These are phyloP conservation scores for Luidia sarsii DNA, from an alignment of 53 echinoderm and acorn worm species.

Conservation along the genomic window DNA sequence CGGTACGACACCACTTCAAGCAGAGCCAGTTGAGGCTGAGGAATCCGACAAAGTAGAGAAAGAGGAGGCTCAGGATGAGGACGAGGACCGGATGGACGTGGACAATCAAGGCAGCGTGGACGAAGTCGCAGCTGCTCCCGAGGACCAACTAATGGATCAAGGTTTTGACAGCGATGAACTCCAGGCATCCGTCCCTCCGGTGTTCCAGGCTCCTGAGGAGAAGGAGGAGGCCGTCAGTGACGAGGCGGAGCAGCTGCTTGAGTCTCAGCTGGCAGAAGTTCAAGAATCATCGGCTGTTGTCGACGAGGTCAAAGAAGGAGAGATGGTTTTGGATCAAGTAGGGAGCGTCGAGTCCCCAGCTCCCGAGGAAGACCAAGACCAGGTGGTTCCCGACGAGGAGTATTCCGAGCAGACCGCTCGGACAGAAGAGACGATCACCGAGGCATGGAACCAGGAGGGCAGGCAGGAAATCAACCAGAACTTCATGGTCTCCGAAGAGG, in stretches of 20 bases:
- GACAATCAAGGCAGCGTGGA: not conserved
- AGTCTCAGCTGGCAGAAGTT: conserved; percentile 38
- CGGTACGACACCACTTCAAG: too few relatives aligned
- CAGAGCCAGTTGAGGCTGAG: too few relatives aligned
- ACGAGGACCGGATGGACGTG: conserved; percentile 9
- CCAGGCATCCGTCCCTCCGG: conserved; percentile 13
- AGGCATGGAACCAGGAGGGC: conserved; percentile 24
- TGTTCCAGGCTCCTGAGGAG: not conserved
- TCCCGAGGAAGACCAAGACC: conserved; percentile 53
- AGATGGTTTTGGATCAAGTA: conserved; percentile 25
- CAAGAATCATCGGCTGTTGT: conserved; percentile 20
- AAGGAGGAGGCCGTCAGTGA: conserved; percentile 30
- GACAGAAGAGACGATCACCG: conserved; percentile 15
- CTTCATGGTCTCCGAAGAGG: conserved; percentile 23
- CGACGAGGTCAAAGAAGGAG: conserved; percentile 43
- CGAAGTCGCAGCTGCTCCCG: conserved; percentile 26
- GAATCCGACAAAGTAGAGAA: not conserved
- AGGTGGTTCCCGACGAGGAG: conserved; percentile 26
- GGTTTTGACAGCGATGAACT: not conserved
- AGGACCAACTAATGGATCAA: conserved; percentile 28
- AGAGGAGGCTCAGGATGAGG: conserved; percentile 3
- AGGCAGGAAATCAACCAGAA: conserved; percentile 41
- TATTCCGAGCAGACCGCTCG: conserved; percentile 9
- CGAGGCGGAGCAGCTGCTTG: conserved; percentile 27
- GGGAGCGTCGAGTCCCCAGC: conserved; percentile 46